Conservation (phyloP, 2,888 invertebrate species). For the Luffia ferchaultella region DNA sequence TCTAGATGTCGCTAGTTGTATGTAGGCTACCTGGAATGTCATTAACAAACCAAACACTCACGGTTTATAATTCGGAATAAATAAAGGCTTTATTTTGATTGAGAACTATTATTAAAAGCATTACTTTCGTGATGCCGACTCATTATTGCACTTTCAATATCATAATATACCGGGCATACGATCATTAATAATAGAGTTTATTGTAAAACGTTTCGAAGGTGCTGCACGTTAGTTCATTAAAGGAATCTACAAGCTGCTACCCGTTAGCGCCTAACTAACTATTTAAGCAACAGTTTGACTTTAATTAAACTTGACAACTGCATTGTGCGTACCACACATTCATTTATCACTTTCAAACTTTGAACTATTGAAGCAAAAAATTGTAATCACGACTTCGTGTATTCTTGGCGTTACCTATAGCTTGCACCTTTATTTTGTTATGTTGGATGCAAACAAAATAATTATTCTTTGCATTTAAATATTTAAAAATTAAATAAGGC, state of each 20-base stretch:
- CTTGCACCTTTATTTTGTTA: too few relatives aligned
- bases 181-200: slow-evolving; percentile 12
- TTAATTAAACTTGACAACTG: slow-evolving; percentile 61
- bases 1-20: too few relatives aligned
- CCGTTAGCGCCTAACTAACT: slow-evolving; percentile 51
- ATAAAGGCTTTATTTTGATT: neutral
- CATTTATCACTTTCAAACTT: slow-evolving; percentile 52
- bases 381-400: slow-evolving; percentile 27
- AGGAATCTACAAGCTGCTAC: slow-evolving; percentile 20
- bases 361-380: slow-evolving; percentile 34
- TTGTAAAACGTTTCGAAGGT: neutral
- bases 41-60: neutral
- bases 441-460: too few relatives aligned
- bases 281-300: slow-evolving; percentile 51
- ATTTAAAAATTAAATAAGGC: neutral
- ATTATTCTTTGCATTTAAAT: neutral
- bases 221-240: neutral
- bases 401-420: neutral
- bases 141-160: neutral
- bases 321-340: slow-evolving; percentile 39
- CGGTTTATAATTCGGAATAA: neutral
- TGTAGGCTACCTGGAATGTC: too few relatives aligned
- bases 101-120: slow-evolving; percentile 14
- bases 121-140: neutral
- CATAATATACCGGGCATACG: slow-evolving; percentile 33